Evolutionary conservation across 2,113 vertebrate species (phyloP), one percentile per base, ranked within the genome.

Genomic region (Rhea americana): DNA sequence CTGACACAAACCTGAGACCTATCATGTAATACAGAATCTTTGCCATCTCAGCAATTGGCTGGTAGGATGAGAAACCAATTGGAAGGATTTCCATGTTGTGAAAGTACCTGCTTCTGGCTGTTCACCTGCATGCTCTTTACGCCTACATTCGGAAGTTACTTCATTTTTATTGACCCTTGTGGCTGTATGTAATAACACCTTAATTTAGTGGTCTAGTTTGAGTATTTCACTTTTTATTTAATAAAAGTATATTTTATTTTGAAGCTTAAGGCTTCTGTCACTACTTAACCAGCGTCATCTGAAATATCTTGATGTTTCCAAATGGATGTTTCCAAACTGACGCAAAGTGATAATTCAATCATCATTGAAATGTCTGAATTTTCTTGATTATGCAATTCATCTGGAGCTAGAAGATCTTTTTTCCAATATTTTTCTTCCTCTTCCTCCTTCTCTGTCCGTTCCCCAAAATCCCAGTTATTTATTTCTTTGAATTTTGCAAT

Each of bases 111-210:
- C 55, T 35, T 51, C 7, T 70, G 56, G 22, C 37, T 87, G 30
- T 76, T 92, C 58, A 87, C 50, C 89, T 61, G 65, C 5, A 15
- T 48, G 28, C 16, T 58, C 65, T 95, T 75, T 75, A 89, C 58
- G 73, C 58, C 50, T 81, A 53, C 58, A 14, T 47, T 22, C 74
- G 84, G 39, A 84, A 95, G 53, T 47, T 7, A 16, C 30, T 91
- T 92, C 4, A 10, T 74, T 94, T 93, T 94, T 93, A 70, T 70
- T 89, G 28, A 76, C 72, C 72, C 72, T 62, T 1, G 7, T 56
- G 77, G 66, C 81, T 96, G 9, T 87, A n/a, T 95, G 94, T 87
- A 92, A 82, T 72, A 91, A 81, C 61, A 35, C 89, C 45, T 96
- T 94, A 63, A 84, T 75, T 75, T 82, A 89, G 92, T 80, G 43